These are phyloP conservation scores for Metopia argyrocephala DNA, from an alignment of 2,888 invertebrate genomes.

Conservation along the genomic window DNA sequence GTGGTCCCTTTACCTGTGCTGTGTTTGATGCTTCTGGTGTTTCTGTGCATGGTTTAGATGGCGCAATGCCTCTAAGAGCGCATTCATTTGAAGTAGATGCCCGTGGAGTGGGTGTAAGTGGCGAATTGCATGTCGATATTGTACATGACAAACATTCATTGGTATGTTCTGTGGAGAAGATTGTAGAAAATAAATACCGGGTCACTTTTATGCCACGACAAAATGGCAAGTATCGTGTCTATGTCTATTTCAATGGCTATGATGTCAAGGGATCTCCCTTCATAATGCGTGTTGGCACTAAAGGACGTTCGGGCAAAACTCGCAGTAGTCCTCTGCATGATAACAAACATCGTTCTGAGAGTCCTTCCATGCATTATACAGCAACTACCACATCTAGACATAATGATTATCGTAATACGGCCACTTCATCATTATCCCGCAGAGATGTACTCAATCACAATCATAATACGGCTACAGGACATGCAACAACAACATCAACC, in stretches of 20 bases:
- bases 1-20: slow-evolving; percentile 97
- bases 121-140: slow-evolving; percentile 92
- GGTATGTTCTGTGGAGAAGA: slow-evolving; percentile 89
- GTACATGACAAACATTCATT: slow-evolving; percentile 92
- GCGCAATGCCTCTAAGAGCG: slow-evolving; percentile 90
- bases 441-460: slow-evolving; percentile 70
- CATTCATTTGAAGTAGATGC: slow-evolving; percentile 91
- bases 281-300: slow-evolving; percentile 90
- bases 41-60: slow-evolving; percentile 88
- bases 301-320: slow-evolving; percentile 81
- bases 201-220: slow-evolving; percentile 89
- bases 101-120: slow-evolving; percentile 88
- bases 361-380: slow-evolving; percentile 78
- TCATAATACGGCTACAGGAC: slow-evolving; percentile 58
- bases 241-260: slow-evolving; percentile 96
- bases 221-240: slow-evolving; percentile 88
- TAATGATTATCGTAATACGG: slow-evolving; percentile 75
- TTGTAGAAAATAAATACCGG: slow-evolving; percentile 86
- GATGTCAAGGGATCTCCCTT: slow-evolving; percentile 91
- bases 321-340: slow-evolving; percentile 81
- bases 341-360: slow-evolving; percentile 78
- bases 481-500: slow-evolving; percentile 48
- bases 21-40: slow-evolving; percentile 96
- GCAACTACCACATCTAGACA: slow-evolving; percentile 75
- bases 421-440: slow-evolving; percentile 69